These are phyloP conservation scores for Tupaia chinensis DNA, from an alignment of 2,113 vertebrate species.

Conservation along the genomic window DNA sequence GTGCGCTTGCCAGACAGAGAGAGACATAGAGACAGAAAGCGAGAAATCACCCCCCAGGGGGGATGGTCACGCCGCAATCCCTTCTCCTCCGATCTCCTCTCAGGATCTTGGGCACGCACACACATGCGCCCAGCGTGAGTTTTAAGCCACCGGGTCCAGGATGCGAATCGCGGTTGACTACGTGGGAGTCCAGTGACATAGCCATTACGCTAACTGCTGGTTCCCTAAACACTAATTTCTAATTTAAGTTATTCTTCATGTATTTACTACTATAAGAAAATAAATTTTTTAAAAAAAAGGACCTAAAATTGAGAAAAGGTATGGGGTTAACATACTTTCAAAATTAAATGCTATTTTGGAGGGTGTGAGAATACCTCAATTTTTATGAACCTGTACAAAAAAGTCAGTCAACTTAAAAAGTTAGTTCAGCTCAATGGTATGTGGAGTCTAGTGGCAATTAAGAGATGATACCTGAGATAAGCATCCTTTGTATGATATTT, in stretches of 20 bases:
- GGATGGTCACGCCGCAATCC: too few species aligned
- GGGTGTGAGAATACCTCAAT: background rate
- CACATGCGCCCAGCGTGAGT: too few species aligned
- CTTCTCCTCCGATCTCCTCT: too few species aligned
- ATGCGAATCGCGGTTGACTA: too few species aligned
- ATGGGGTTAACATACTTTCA: background rate
- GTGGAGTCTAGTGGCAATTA: background rate
- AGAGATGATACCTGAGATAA: background rate
- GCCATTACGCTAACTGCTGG: too few species aligned
- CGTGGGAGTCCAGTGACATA: too few species aligned
- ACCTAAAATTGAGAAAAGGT: background rate
- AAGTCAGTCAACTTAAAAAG: background rate
- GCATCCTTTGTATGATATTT: background rate
- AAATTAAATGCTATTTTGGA: background rate
- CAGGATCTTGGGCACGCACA: too few species aligned
- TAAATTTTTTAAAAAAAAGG: background rate
- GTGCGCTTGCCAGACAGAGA: too few species aligned
- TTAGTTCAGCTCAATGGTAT: background rate
- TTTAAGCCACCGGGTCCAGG: too few species aligned
- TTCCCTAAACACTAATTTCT: background rate
- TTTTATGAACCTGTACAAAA: constrained; percentile 31
- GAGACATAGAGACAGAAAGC: too few species aligned
- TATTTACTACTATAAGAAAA: constrained; percentile 35
- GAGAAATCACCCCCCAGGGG: too few species aligned
- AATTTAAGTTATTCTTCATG: background rate